Evolutionary conservation across 2,888 invertebrate species (phyloP).

Genomic region (Geophilus truncorum): DNA sequence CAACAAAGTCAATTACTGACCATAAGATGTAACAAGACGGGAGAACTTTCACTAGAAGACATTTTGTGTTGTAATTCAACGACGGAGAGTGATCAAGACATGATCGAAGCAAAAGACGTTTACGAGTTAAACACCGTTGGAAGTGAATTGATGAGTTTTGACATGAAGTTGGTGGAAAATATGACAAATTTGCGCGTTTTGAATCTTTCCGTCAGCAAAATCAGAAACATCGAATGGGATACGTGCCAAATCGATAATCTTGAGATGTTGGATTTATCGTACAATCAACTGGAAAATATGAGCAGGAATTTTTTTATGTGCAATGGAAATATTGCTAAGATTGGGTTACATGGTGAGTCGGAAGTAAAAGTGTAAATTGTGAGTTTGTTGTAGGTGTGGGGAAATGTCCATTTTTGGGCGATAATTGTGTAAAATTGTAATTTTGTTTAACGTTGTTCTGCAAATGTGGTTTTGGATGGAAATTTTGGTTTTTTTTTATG

Average conservation of each 20-base stretch:
- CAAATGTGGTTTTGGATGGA: too few relatives aligned
- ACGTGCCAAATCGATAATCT: not conserved
- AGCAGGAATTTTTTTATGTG: not conserved
- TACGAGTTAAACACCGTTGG: not conserved
- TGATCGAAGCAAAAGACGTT: not conserved
- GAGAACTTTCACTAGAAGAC: not conserved
- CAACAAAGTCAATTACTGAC: not conserved
- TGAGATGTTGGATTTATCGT: not conserved
- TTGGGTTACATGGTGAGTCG: slow-evolving; percentile 13
- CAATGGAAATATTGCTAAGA: not conserved
- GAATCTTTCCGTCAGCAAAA: not conserved
- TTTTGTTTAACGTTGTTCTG: too few relatives aligned
- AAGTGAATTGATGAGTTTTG: not conserved
- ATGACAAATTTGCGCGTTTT: not conserved
- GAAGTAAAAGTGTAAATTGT: not conserved
- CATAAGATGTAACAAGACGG: not conserved
- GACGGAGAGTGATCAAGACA: not conserved
- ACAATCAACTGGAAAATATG: not conserved
- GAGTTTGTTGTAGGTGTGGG: too few relatives aligned
- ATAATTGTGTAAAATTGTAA: too few relatives aligned
- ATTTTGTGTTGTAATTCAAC: not conserved
- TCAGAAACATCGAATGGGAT: not conserved
- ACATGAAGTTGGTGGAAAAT: not conserved
- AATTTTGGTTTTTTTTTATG: too few relatives aligned
- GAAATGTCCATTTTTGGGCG: too few relatives aligned